Conservation (phyloP, 2,888 invertebrate species). For the Ophonus ardosiacus region DNA sequence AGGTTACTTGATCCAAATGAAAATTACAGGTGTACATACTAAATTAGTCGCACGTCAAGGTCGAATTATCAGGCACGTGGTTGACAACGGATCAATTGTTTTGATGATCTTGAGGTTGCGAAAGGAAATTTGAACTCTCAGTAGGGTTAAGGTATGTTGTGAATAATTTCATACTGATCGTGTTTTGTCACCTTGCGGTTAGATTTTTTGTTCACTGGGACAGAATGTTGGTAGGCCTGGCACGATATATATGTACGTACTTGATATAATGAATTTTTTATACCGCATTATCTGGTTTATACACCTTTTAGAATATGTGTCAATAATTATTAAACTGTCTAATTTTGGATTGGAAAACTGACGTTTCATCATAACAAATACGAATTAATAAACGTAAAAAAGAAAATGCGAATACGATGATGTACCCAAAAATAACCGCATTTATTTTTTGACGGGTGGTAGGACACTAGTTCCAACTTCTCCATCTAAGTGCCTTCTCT, state of each 20-base stretch:
- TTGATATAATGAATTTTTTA: conserved; percentile 23
- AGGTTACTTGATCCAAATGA: conserved; percentile 1
- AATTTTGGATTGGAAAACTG: background rate
- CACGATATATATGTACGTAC: conserved; percentile 18
- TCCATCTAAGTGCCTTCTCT: no score
- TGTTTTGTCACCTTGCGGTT: conserved; percentile 35
- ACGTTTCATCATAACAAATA: background rate
- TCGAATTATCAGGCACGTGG: conserved; percentile 7
- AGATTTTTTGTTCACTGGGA: conserved; percentile 21
- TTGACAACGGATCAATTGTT: conserved; percentile 31
- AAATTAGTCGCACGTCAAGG: conserved; percentile 27
- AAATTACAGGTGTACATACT: conserved; percentile 23
- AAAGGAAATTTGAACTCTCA: conserved; percentile 30
- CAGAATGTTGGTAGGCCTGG: conserved; percentile 28
- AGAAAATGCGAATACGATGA: no score
- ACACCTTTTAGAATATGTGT: background rate
- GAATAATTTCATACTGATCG: conserved; percentile 31
- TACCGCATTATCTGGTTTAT: background rate
- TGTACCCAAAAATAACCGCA: no score
- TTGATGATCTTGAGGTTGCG: conserved; percentile 16
- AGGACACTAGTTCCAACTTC: no score
- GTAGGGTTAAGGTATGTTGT: conserved; percentile 20
- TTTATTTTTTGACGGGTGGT: no score
- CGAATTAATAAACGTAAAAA: no score
- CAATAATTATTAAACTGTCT: background rate